Conservation (phyloP, 2,113 vertebrate genomes). For the Hyaena hyaena region DNA sequence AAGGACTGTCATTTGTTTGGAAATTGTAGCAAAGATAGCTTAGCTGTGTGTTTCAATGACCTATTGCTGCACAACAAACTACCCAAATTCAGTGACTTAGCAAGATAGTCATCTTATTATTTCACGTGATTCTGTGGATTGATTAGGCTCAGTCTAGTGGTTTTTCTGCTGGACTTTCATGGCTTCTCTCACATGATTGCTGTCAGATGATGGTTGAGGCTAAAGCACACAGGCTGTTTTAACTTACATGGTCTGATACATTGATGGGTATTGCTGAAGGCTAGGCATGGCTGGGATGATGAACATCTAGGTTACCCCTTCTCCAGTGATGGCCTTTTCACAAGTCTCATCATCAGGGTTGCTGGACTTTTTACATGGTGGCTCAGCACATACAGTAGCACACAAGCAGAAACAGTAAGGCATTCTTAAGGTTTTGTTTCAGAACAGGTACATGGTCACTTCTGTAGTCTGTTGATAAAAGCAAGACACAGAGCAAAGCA, state of each 20-base stretch:
- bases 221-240: background rate
- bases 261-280: background rate
- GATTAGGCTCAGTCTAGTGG: background rate
- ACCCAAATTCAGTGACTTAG: background rate
- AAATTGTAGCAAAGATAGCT: background rate
- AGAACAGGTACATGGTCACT: background rate
- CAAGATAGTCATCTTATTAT: background rate
- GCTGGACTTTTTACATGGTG: background rate
- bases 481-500: background rate
- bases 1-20: background rate
- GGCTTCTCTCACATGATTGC: background rate
- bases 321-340: background rate
- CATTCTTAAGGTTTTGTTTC: conserved; percentile 30
- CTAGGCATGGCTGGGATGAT: background rate
- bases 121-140: background rate
- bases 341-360: background rate
- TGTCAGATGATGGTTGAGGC: background rate
- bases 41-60: background rate
- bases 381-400: background rate
- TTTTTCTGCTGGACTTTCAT: background rate
- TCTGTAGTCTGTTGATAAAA: conserved; percentile 34
- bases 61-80: background rate
- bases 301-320: background rate
- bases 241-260: background rate
- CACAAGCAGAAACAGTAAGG: background rate